Conservation (phyloP, 2,113 vertebrate genomes). For the Setophaga coronata region DNA sequence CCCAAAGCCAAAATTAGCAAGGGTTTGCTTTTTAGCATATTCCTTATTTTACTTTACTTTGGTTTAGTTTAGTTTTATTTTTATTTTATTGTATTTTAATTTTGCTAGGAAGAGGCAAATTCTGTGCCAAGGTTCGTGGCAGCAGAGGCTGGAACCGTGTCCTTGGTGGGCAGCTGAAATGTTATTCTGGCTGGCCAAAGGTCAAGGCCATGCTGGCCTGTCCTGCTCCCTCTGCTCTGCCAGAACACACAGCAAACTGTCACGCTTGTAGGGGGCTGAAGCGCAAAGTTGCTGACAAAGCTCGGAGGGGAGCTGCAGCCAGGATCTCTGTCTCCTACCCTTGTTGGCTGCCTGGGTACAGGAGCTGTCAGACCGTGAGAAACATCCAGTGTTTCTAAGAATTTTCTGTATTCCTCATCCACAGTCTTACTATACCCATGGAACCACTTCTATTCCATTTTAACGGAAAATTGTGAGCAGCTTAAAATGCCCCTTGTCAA, state of each 20-base stretch:
- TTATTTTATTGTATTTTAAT: neutral
- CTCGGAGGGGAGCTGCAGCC: neutral
- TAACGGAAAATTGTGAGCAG: neutral
- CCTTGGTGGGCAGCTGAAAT: neutral
- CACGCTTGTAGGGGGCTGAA: neutral
- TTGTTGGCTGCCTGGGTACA: neutral
- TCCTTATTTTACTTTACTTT: too few species aligned
- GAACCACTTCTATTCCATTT: neutral
- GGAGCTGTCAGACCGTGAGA: neutral
- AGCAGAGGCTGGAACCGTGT: accelerated
- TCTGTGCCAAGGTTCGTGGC: neutral
- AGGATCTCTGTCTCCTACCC: neutral
- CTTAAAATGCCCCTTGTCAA: neutral
- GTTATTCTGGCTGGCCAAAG: neutral
- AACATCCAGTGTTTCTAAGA: neutral
- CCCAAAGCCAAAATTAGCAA: neutral
- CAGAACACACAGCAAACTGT: neutral
- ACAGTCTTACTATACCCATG: neutral
- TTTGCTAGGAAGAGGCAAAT: neutral
- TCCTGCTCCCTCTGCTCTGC: neutral
- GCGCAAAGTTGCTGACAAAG: neutral
- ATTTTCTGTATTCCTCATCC: neutral
- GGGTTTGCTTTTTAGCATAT: neutral
- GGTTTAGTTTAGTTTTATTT: too few species aligned
- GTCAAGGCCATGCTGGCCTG: neutral